phyloP scores from a whole-genome alignment of 2,113 vertebrate genomes.

The Climacteris rufus region DNA sequence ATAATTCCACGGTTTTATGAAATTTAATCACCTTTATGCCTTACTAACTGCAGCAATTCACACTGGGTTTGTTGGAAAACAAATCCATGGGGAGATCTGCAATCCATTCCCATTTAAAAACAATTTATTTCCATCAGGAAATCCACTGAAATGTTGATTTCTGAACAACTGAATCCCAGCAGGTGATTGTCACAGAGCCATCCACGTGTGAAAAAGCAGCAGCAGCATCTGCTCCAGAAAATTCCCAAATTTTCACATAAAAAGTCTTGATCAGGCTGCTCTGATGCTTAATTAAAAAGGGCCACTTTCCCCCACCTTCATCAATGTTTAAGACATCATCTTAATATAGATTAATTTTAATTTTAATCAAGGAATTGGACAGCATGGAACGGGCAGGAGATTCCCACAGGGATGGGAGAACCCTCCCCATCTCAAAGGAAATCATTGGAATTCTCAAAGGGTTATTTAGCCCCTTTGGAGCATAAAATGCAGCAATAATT shows the following conservation, averaged over 20 bases:
- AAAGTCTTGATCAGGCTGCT: background rate
- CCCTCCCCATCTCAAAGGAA: background rate
- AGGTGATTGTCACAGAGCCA: background rate
- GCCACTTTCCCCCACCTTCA: background rate
- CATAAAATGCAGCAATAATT: background rate
- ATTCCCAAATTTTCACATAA: background rate
- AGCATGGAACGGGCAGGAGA: background rate
- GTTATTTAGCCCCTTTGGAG: background rate
- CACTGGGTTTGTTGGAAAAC: background rate
- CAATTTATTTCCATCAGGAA: background rate
- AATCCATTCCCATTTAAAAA: background rate
- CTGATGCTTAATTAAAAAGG: background rate
- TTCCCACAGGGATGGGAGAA: background rate
- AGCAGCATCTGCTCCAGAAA: background rate
- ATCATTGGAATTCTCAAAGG: background rate
- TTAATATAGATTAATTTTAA: background rate
- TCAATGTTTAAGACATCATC: background rate
- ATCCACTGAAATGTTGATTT: background rate
- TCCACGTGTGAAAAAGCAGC: background rate
- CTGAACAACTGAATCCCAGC: background rate
- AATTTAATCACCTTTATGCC: background rate
- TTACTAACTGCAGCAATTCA: fast-evolving
- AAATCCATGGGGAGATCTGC: background rate
- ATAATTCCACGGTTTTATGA: background rate
- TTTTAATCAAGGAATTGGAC: no score